These are phyloP conservation scores for Accipiter cooperii DNA, from an alignment of 2,113 vertebrate species.

Conservation along the genomic window DNA sequence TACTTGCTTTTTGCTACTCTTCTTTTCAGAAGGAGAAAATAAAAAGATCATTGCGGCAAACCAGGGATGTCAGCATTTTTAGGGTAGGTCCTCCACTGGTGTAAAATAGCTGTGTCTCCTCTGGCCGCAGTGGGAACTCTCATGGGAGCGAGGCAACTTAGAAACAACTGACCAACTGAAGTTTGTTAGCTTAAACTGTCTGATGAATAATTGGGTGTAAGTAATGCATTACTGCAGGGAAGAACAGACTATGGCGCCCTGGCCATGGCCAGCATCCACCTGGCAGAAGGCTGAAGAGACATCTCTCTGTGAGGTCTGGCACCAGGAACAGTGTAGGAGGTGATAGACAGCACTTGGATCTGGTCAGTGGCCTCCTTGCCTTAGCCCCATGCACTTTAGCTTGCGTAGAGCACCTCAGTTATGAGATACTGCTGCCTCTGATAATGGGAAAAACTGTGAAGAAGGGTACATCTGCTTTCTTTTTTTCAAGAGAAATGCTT, in stretches of 20 bases:
- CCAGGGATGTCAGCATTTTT: neutral
- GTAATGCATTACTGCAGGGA: neutral
- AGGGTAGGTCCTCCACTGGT: neutral
- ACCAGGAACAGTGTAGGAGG: neutral
- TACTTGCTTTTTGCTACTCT: neutral
- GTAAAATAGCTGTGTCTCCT: neutral
- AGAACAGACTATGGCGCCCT: neutral
- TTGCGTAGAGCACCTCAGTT: fast-evolving
- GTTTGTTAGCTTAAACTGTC: neutral
- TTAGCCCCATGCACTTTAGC: fast-evolving
- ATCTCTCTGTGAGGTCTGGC: neutral
- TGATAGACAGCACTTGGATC: fast-evolving
- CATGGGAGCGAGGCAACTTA: neutral
- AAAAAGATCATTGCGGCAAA: neutral
- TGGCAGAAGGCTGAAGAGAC: neutral
- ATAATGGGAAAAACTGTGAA: neutral
- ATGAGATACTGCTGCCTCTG: neutral
- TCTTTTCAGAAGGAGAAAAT: neutral
- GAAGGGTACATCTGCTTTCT: neutral
- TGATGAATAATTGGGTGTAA: neutral
- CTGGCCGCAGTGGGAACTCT: neutral
- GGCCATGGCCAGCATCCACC: neutral
- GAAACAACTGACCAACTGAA: neutral
- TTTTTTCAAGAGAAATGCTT: neutral
- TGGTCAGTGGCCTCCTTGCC: neutral